These are phyloP conservation scores for Callionymus lyra DNA, from an alignment of 2,113 vertebrate species.

Conservation along the genomic window DNA sequence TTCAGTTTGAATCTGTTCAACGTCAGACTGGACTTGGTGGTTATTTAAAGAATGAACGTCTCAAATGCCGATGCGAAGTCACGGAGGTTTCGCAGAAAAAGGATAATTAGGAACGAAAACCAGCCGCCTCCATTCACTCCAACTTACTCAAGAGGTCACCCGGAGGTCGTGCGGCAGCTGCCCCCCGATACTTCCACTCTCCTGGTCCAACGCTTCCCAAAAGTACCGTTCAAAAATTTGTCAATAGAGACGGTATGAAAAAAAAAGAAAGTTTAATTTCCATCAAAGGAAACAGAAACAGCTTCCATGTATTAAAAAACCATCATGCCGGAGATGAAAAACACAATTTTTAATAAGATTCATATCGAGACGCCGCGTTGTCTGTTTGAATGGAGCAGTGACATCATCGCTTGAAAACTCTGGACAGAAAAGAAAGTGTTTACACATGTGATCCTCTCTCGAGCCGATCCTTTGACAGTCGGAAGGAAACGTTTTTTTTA, in stretches of 20 bases:
- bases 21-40: too few species aligned
- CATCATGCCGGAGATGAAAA: too few species aligned
- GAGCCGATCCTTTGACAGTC: conserved; percentile 2
- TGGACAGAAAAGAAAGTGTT: not conserved
- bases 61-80: too few species aligned
- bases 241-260: not conserved
- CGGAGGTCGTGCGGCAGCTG: conserved; percentile 28
- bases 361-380: not conserved
- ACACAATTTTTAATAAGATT: not conserved
- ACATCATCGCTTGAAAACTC: not conserved
- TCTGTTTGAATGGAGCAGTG: not conserved
- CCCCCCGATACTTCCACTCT: conserved; percentile 4
- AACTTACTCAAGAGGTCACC: conserved; percentile 33
- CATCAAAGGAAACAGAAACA: too few species aligned
- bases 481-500: conserved; percentile 1
- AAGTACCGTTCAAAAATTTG: conserved; percentile 43
- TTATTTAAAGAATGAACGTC: too few species aligned
- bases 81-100: too few species aligned
- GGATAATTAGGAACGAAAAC: not conserved
- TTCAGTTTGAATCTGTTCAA: too few species aligned
- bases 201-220: conserved; percentile 24
- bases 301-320: too few species aligned
- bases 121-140: conserved; percentile 2
- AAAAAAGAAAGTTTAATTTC: too few species aligned
- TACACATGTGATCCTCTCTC: not conserved